These are phyloP conservation scores for Heliocidaris tuberculata DNA, from an alignment of 35 echinoderm and acorn worm species.

Conservation along the genomic window DNA sequence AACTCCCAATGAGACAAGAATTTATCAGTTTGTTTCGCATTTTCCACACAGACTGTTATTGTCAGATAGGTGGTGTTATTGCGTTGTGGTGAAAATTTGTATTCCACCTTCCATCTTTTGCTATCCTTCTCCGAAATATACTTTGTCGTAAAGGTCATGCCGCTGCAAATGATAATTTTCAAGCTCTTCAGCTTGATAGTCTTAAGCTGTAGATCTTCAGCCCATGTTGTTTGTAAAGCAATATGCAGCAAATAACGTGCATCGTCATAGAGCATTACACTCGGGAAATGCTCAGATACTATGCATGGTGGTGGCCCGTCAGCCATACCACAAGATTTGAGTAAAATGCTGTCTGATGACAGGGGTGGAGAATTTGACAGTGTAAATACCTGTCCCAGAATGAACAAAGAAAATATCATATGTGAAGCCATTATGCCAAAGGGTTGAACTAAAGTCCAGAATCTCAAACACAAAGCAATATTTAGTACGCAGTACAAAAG, in stretches of 20 bases:
- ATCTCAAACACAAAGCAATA: too few relatives aligned
- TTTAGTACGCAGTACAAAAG: too few relatives aligned
- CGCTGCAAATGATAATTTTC: background rate
- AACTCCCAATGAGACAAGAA: background rate
- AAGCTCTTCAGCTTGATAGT: background rate
- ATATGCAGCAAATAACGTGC: background rate
- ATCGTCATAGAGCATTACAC: background rate
- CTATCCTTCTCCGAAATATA: background rate
- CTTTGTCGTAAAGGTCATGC: background rate
- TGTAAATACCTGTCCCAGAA: background rate
- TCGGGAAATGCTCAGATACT: background rate
- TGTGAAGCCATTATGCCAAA: background rate
- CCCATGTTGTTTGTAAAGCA: background rate
- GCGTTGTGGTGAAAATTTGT: background rate
- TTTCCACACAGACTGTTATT: background rate
- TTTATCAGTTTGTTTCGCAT: background rate
- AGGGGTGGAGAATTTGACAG: background rate
- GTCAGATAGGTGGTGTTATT: background rate
- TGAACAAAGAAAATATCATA: background rate
- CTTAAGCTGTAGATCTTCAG: background rate
- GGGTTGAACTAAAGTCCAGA: too few relatives aligned
- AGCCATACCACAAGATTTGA: background rate
- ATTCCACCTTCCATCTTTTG: background rate
- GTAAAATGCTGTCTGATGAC: background rate
- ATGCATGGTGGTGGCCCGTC: background rate